Percentiles rank a stretch among this genome's conserved stretches.
phyloP scores from a whole-genome alignment of 1,140 invertebrate genomes.

The Rhyacophila brunnea region DNA sequence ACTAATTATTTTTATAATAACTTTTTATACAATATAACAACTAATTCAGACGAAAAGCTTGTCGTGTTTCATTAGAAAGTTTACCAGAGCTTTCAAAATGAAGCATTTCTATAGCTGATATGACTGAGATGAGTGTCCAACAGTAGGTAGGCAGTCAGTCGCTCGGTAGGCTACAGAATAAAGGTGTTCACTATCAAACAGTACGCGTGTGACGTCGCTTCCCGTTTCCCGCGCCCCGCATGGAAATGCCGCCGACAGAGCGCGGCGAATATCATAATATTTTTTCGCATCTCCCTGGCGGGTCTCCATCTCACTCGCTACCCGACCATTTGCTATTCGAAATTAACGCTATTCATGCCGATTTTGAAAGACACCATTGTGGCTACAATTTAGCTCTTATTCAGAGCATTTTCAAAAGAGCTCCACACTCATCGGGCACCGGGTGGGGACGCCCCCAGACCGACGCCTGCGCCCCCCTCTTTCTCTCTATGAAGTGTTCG shows the following conservation, averaged over 20 bases:
- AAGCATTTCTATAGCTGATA: too few species aligned
- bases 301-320: slow-evolving; percentile 19
- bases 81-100: too few species aligned
- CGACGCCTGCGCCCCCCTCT: background rate
- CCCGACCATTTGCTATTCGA: slow-evolving; percentile 36
- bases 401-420: slow-evolving; percentile 38
- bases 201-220: background rate
- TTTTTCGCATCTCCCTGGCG: slow-evolving; percentile 32
- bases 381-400: slow-evolving; percentile 39
- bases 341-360: slow-evolving; percentile 39
- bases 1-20: too few species aligned
- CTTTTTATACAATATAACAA: too few species aligned
- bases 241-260: background rate
- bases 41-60: too few species aligned
- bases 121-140: too few species aligned
- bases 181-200: too few species aligned
- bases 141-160: too few species aligned
- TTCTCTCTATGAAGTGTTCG: slow-evolving; percentile 26
- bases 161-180: too few species aligned
- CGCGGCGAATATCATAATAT: slow-evolving; percentile 26
- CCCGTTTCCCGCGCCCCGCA: background rate
- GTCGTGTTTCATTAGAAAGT: too few species aligned
- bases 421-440: slow-evolving; percentile 21
- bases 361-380: slow-evolving; percentile 39
- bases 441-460: slow-evolving; percentile 13